Conservation (phyloP, 2,113 vertebrate genomes). For the Anoplopoma fimbria region DNA sequence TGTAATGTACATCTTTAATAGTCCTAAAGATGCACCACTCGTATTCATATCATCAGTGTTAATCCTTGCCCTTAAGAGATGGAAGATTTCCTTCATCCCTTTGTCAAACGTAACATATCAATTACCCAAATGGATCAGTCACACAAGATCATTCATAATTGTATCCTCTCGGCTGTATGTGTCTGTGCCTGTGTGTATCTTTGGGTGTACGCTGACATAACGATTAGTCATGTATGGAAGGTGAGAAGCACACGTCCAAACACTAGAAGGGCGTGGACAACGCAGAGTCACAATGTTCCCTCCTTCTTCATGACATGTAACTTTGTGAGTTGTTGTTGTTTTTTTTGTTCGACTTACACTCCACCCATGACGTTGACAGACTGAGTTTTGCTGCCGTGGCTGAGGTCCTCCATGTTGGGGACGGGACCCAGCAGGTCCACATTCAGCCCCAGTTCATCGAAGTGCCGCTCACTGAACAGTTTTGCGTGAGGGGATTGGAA, state of each 20-base stretch:
- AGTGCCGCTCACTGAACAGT: constrained; percentile 90
- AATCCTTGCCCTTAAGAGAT: neutral
- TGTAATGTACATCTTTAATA: neutral
- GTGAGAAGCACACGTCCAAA: constrained; percentile 20
- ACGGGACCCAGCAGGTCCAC: constrained; percentile 90
- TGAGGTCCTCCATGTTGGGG: constrained; percentile 87
- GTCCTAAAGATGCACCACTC: neutral
- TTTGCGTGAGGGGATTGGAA: constrained; percentile 90
- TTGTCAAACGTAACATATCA: neutral
- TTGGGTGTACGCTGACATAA: constrained; percentile 24
- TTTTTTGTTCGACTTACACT: constrained; percentile 87
- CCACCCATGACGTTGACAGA: constrained; percentile 90
- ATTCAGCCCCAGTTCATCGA: constrained; percentile 84
- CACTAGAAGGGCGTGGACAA: neutral
- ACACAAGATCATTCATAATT: neutral
- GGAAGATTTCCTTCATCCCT: neutral
- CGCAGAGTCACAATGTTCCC: neutral
- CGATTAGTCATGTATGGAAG: constrained; percentile 21
- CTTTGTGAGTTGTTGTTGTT: neutral
- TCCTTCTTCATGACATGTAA: neutral
- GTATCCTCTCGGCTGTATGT: constrained; percentile 16
- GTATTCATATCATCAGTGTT: neutral
- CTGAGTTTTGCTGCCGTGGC: constrained; percentile 88
- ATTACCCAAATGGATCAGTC: neutral
- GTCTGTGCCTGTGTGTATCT: neutral